Base-by-base conservation (phyloP, 2,888 invertebrate species). In the Pharmacophagus antenor region DNA sequence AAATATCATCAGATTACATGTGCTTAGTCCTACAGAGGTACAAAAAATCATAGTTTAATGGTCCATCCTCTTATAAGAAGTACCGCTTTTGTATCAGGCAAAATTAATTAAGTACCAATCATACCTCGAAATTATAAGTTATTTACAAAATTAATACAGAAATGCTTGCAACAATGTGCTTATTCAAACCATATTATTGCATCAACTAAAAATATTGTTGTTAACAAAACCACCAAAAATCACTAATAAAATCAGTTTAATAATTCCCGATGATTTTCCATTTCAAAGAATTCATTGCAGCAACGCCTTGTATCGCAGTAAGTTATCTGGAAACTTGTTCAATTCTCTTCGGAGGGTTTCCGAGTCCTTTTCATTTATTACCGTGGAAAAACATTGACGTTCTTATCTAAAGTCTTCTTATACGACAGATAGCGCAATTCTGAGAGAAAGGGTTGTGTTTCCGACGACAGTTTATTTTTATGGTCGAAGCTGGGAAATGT, bases 281-380 rank as follows among this genome's bases (percentile, higher is more conserved):
- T 55, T 58, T 60, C 55, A 71, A 66, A 70, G 73, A 70, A 70
- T 71, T 72, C 67, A 69, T 58, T 50, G 37, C 37, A 59, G 18
- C 56, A 2, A 44, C 42, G 57, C 56, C 71, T 75, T 72, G 71
- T 73, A 74, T 72, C 71, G 70, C 74, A 74, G 70, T 73, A 76
- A 79, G 73, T 78, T 78, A 78, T 81, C 77, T 73, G 25, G 63
- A 67, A 67, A 65, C 69, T 67, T 52, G 64, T 67, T 62, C 63
- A 65, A 63, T 66, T 62, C 64, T 65, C 72, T 71, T 68, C 71
- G 69, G 75, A 80, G 70, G 75, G 71, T 70, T 75, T 68, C 54
- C 66, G 67, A 70, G 63, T 65, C 66, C 68, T 66, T 76, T 77
- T 71, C 73, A 68, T 76, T 75, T 75, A 75, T 77, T 74, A 66